Base-by-base conservation (phyloP, 2,113 vertebrate genomes). In the Percopsis transmontana region DNA sequence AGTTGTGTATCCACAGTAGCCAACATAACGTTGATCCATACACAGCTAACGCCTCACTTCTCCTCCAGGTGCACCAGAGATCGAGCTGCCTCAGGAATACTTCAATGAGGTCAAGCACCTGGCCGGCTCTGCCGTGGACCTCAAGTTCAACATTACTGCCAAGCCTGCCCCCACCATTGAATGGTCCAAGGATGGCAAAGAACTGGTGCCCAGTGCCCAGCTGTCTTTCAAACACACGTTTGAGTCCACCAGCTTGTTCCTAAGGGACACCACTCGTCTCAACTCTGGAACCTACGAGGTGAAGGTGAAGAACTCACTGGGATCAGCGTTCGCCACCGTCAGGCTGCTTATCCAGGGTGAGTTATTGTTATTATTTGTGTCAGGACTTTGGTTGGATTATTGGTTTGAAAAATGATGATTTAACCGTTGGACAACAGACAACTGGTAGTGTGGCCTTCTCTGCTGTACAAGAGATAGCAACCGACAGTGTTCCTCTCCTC, bases 91-190 rank as follows among this genome's bases (percentile, higher is more conserved):
- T 66, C 91, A 94, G 73, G 96, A 99, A 87, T 99, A 99, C 74
- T 89, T 95, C 66, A 95, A 93, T 72, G 88, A 96, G 62, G 91
- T 99, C 60, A 99, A 98, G 91, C 90, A 96, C 63, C 94, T 77
- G 86, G 96, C 96, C 78, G 96, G 91, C 64, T 92, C 91, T 66
- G 84, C 94, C 61, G 88, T 98, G 68, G 93, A 94, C 66, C 90
- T 99, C 54, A 96, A 92, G 87, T 89, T 98, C 84, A 95, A 95
- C 27, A 94, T 99, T 86, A 95, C 88, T 72, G 97, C 96, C 62
- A 99, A 99, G 88, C 97, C 97, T 75, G 81, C 93, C 53, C 97
- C 97, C 45, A 94, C 94, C 23, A 96, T 97, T 79, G 97, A 98
- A 86, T 99, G 97, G 96, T 94, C 93, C 66, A 97, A 95, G 90